Percentiles rank a stretch among this genome's conserved stretches.
These are phyloP conservation scores for Dryas iulia DNA, from an alignment of 1,140 invertebrate species.

Conservation along the genomic window DNA sequence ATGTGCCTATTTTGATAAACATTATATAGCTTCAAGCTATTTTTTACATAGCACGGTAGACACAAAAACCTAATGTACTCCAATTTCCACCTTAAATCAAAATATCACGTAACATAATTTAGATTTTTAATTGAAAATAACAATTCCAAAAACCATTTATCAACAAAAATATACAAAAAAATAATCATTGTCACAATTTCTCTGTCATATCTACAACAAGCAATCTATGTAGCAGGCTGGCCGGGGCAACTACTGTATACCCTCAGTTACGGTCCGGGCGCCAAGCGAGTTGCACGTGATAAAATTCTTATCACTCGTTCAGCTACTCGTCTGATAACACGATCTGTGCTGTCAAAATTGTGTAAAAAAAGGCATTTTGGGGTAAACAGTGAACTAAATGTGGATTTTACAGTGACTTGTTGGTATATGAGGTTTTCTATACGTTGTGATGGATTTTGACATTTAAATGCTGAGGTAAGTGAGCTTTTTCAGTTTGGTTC, in stretches of 20 bases:
- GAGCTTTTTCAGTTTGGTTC: neutral
- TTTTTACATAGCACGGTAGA: too few relatives aligned
- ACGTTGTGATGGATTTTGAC: neutral
- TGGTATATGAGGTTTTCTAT: neutral
- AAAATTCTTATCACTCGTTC: neutral
- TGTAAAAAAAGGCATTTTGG: neutral
- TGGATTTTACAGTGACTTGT: neutral
- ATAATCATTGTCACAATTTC: neutral
- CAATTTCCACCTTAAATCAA: too few relatives aligned
- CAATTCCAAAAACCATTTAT: too few relatives aligned
- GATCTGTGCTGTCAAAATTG: neutral
- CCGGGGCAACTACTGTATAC: slow-evolving; percentile 63
- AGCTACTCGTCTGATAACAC: neutral
- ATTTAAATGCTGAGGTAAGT: neutral
- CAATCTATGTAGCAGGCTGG: slow-evolving; percentile 62
- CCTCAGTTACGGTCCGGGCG: slow-evolving; percentile 63
- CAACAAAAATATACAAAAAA: neutral
- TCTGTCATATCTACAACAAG: neutral
- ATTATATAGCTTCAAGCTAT: too few relatives aligned
- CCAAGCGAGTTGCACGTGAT: slow-evolving; percentile 10
- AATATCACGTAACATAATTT: too few relatives aligned
- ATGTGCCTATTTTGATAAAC: too few relatives aligned
- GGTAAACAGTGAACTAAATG: neutral
- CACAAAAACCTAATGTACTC: too few relatives aligned
- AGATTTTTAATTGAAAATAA: too few relatives aligned